phyloP scores from a whole-genome alignment of 2,888 invertebrate genomes.

The Mechanitis mazaeus region DNA sequence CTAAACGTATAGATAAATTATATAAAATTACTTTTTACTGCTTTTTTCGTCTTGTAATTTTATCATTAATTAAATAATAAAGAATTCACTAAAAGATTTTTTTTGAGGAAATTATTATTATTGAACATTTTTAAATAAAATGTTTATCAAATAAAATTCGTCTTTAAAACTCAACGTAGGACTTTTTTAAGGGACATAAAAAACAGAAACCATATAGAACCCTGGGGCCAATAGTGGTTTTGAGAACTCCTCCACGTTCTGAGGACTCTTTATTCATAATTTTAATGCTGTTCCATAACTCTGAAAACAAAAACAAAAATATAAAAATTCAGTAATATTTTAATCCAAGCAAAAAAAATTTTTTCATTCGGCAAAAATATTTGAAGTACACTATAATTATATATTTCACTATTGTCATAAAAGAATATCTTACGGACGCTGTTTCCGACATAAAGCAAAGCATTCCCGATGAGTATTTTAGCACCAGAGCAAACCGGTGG shows the following conservation, averaged over 20 bases:
- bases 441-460: conserved; percentile 40
- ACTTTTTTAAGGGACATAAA: too few species aligned
- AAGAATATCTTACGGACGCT: conserved; percentile 41
- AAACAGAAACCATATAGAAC: conserved; percentile 39
- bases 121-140: too few species aligned
- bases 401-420: too few species aligned
- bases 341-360: too few species aligned
- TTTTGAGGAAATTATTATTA: too few species aligned
- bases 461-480: conserved; percentile 40
- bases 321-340: conserved; percentile 22
- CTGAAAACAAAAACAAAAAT: conserved; percentile 22
- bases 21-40: background rate
- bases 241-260: conserved; percentile 48
- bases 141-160: too few species aligned
- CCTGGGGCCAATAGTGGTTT: conserved; percentile 48
- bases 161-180: too few species aligned
- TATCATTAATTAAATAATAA: too few species aligned
- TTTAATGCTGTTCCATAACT: conserved; percentile 41
- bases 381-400: too few species aligned
- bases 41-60: too few species aligned
- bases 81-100: too few species aligned
- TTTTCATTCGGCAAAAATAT: too few species aligned
- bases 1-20: conserved; percentile 34
- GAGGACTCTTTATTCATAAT: conserved; percentile 45
- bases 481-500: conserved; percentile 34